Conservation (phyloP, 1,140 invertebrate genomes). For the Drosophila santomea region DNA sequence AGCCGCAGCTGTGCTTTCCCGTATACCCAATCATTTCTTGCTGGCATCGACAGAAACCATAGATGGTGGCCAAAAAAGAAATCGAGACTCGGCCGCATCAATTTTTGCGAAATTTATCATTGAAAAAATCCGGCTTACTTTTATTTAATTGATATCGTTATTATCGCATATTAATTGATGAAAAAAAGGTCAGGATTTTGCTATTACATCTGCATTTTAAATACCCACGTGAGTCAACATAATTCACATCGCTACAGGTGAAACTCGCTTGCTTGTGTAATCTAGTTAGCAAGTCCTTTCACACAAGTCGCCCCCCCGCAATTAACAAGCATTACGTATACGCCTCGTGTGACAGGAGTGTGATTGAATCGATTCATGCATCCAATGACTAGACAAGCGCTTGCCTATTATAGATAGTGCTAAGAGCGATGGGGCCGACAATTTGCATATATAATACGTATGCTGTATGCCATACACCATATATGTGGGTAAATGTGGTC, state of each 20-base stretch:
- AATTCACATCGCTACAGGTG: not conserved
- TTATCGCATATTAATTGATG: not conserved
- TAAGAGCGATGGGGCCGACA: constrained; percentile 7
- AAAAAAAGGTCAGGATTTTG: too few relatives aligned
- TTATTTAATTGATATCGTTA: constrained; percentile 6
- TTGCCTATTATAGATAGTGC: constrained; percentile 30
- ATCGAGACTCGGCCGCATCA: not conserved
- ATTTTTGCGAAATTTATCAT: not conserved
- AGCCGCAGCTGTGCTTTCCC: not conserved
- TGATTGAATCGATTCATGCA: constrained; percentile 26
- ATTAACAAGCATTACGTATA: constrained; percentile 65
- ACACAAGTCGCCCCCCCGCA: constrained; percentile 28
- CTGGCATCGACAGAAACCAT: constrained; percentile 11
- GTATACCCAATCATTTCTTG: constrained; percentile 5
- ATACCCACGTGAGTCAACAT: not conserved
- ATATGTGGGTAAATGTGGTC: constrained; percentile 11
- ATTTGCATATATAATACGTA: constrained; percentile 42
- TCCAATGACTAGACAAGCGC: constrained; percentile 21
- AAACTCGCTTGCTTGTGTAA: not conserved
- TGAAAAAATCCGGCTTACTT: not conserved
- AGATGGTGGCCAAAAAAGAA: too few relatives aligned
- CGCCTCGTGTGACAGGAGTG: constrained; percentile 23
- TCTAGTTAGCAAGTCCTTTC: constrained; percentile 32
- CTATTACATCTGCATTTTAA: not conserved
- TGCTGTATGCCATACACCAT: not conserved